Conservation (phyloP, 1,140 invertebrate genomes). For the Drosophila watanabei region DNA sequence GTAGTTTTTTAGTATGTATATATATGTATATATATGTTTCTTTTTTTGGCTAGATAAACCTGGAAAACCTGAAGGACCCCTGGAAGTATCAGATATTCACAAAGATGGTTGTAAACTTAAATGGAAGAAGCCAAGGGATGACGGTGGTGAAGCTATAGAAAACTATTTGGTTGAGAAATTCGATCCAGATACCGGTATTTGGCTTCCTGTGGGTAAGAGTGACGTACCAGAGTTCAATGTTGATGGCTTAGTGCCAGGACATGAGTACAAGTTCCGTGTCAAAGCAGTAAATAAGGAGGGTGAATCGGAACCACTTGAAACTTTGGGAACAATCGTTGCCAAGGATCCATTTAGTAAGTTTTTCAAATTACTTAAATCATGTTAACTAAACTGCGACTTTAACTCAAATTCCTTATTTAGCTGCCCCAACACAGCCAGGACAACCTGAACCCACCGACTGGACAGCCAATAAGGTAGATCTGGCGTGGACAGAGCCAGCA, state of each 20-base stretch:
- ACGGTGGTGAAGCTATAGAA: conserved; percentile 98
- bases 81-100: conserved; percentile 97
- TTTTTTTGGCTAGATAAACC: conserved; percentile 91
- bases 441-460: conserved; percentile 95
- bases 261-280: conserved; percentile 99
- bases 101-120: conserved; percentile 98
- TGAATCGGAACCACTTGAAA: conserved; percentile 98
- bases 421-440: conserved; percentile 93
- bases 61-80: conserved; percentile 96
- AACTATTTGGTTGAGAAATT: conserved; percentile 98
- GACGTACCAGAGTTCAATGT: conserved; percentile 94
- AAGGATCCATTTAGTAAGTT: conserved; percentile 95
- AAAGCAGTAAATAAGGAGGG: conserved; percentile 99
- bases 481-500: conserved; percentile 93
- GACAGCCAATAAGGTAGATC: conserved; percentile 95
- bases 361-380: background rate
- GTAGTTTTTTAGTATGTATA: conserved; percentile 36
- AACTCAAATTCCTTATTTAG: conserved; percentile 63
- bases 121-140: conserved; percentile 99
- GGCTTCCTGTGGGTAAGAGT: conserved; percentile 94
- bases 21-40: background rate
- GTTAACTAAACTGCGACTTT: background rate
- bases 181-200: conserved; percentile 95
- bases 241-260: conserved; percentile 94
- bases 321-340: conserved; percentile 95